These are phyloP conservation scores for Pteropus rufus DNA, from an alignment of 2,797 vertebrate genomes.

Conservation along the genomic window DNA sequence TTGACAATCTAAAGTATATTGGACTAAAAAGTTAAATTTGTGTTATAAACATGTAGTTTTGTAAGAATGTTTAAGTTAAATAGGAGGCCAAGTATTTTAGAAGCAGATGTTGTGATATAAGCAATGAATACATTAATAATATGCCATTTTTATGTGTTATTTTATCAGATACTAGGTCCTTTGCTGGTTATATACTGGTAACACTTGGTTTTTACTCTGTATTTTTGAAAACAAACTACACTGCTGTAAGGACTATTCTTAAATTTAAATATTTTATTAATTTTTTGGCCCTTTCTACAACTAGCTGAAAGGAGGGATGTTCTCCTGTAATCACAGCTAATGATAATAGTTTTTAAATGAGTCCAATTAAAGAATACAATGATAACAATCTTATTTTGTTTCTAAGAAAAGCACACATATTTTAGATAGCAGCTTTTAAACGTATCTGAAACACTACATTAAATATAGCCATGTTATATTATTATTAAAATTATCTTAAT, in stretches of 20 bases:
- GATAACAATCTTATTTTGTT: conserved; percentile 17
- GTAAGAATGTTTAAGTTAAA: neutral
- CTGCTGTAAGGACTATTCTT: conserved; percentile 4
- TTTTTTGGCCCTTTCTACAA: neutral
- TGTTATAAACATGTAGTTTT: neutral
- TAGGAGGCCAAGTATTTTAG: conserved; percentile 31
- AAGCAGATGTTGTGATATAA: conserved; percentile 5
- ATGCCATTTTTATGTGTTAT: neutral
- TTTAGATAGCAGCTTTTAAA: conserved; percentile 49
- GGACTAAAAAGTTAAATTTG: conserved; percentile 7
- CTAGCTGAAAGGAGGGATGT: neutral
- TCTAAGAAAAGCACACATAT: neutral
- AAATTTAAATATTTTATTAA: conserved; percentile 38
- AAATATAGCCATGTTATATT: neutral
- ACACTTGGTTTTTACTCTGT: neutral
- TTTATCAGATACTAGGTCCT: neutral
- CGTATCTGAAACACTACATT: neutral
- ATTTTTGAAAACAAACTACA: neutral
- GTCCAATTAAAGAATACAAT: neutral
- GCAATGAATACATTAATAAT: neutral
- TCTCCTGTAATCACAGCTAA: conserved; percentile 15
- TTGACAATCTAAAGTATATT: neutral
- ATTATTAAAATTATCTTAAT: conserved; percentile 27
- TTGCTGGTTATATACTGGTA: neutral
- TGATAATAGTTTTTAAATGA: conserved; percentile 24